Evolutionary conservation across 2,888 invertebrate genomes (phyloP), one percentile per base, ranked within the genome.

Genomic region (Tenthredo distinguenda): DNA sequence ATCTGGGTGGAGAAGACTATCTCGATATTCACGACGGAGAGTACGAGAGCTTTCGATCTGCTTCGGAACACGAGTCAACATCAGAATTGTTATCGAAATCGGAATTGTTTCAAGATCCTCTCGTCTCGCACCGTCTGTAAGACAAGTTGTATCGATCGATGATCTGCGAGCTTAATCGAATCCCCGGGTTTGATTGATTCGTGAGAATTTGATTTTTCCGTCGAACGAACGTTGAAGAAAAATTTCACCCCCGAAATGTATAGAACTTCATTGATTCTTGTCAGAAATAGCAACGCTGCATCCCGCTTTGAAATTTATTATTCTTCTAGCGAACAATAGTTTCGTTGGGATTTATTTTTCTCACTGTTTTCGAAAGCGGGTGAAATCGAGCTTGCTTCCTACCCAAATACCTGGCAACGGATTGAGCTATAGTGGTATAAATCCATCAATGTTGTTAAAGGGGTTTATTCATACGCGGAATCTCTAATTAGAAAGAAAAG

Each of bases 71-170:
- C 21, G 43, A 74, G 40, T 40, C 40, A 21, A 43, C 18, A 43
- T 74, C 74, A 40, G 43, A 21, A 74, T 40, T 43, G 74, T 4
- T 21, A 43, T 74, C 26, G 9, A 26, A 74, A 21, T 74, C 74
- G 74, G 43, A 74, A 74, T 43, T 43, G 12, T 74, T 74, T 26
- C 74, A 74, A 74, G 74, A 74, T 43, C 74, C 74, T 43, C 74
- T 74, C 21, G 40, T 74, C 43, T 74, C 74, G 43, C 74, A 74
- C 15, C 40, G 74, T 12, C 26, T 74, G 74, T 74, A 74, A 21
- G 74, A 74, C 3, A 43, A 68, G 5, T 68, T 68, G 6, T 68
- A 43, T 43, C 43, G 43, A 74, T 43, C 21, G 21, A n/a, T 74
- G 26, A 12, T 74, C 21, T 43, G 10, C n/a, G 74, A 40, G 40